Evolutionary conservation across 2,888 invertebrate genomes (phyloP), one percentile per base, ranked within the genome.

Genomic region (Cryptophagus acutangulus): DNA sequence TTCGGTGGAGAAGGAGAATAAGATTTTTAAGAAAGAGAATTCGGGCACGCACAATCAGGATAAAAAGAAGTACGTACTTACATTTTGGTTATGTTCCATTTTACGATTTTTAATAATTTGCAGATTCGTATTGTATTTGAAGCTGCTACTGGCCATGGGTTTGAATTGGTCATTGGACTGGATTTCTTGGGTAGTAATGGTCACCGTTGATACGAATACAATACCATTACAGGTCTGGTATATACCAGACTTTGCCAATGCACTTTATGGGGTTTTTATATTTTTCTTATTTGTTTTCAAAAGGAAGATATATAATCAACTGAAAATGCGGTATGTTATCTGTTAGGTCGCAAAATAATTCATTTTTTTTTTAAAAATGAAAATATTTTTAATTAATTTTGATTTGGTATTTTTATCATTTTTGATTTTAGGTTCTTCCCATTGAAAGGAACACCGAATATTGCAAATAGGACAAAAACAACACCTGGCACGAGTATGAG

Each of bases 141-240:
- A 89, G 59, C 70, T 90, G 24, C 84, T 90, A 62, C 74, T 89
- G 53, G 86, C 88, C 16, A 89, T 89, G 87, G 90, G 89, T 0
- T 80, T 87, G 12, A 88, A 85, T 59, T 90, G 89, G 90, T 74
- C 79, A 0, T 78, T 83, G 70, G 89, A 90, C 63, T 75, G 87
- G 34, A 70, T 88, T 42, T 84, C 87, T 28, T 87, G 83, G 74
- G 48, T 76, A 2, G 75, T 80, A 13, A 52, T 56, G 17, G 58
- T 59, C 61, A 41, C 48, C 33, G 38, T 54, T 25, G 44, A 42
- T 12, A 13, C 36, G 1, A 16, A 35, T 24, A 35, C 41, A 10
- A 50, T 72, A 6, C 71, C 72, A 0, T 49, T 66, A 2, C 65
- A 65, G 41, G 55, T 79, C 29, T 84, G 81, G 80, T 75, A 74